Evolutionary conservation across 1,140 invertebrate species (phyloP).

Genomic region (Pseudoatta argentina): DNA sequence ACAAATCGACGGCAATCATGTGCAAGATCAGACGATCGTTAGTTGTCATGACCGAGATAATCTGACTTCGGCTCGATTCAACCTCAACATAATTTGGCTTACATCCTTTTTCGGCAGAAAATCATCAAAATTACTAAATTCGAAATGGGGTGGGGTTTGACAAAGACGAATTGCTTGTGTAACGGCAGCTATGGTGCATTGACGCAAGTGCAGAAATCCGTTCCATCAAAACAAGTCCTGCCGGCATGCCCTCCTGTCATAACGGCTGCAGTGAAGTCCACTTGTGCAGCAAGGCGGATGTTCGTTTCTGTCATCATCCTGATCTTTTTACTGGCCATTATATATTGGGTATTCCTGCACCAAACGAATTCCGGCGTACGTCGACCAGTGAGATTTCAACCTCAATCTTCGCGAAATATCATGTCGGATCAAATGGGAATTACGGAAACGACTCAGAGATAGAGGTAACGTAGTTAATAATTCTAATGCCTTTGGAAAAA

Average conservation of each 20-base stretch:
- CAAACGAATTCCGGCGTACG: background rate
- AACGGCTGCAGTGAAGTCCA: constrained; percentile 25
- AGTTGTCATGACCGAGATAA: background rate
- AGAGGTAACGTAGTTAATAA: constrained; percentile 22
- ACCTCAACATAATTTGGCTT: background rate
- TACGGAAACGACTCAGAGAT: background rate
- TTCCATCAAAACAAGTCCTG: constrained; percentile 20
- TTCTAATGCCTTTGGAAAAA: background rate
- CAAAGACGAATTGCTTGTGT: constrained; percentile 36
- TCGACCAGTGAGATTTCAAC: constrained; percentile 27
- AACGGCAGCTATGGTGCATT: constrained; percentile 23
- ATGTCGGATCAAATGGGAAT: background rate
- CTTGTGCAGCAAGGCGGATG: constrained; percentile 57
- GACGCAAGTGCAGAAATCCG: background rate
- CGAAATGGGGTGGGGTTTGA: constrained; percentile 58
- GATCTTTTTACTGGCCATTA: constrained; percentile 23
- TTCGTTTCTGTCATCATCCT: constrained; percentile 42
- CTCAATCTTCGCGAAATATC: constrained; percentile 25
- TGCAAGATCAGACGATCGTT: constrained; percentile 49
- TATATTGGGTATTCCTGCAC: constrained; percentile 41
- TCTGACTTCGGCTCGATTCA: constrained; percentile 14
- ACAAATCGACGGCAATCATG: background rate
- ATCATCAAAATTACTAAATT: constrained; percentile 65
- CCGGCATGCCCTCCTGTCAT: constrained; percentile 58
- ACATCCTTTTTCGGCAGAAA: background rate